Conservation (phyloP, 2,113 vertebrate genomes). For the Elephantulus edwardii region DNA sequence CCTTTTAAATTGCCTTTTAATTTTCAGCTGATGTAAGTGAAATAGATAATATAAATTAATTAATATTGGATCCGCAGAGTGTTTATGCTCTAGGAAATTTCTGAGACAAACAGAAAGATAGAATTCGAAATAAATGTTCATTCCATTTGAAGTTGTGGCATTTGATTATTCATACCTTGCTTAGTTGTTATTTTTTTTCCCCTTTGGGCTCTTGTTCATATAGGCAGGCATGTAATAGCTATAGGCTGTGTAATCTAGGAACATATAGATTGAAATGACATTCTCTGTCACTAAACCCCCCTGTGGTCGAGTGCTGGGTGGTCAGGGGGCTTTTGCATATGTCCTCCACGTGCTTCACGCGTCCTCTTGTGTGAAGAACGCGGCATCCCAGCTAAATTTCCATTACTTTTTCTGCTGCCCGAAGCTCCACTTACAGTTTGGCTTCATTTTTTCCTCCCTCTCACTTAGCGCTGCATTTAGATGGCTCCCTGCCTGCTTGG, state of each 20-base stretch:
- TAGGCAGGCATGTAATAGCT: neutral
- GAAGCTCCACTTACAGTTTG: constrained; percentile 10
- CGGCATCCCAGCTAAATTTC: constrained; percentile 32
- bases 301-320: neutral
- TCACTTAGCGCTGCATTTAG: neutral
- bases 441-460: neutral
- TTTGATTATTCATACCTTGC: constrained; percentile 50
- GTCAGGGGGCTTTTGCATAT: neutral
- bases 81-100: constrained; percentile 72
- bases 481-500: neutral
- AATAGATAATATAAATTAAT: constrained; percentile 71
- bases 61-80: constrained; percentile 63
- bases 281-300: neutral
- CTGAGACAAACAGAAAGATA: constrained; percentile 55
- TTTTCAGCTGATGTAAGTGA: constrained; percentile 70
- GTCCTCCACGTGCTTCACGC: neutral
- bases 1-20: constrained; percentile 67
- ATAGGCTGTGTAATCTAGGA: neutral
- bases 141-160: constrained; percentile 21
- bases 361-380: neutral
- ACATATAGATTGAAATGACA: neutral
- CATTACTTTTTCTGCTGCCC: neutral
- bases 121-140: constrained; percentile 47
- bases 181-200: constrained; percentile 49
- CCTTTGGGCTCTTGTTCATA: neutral